A percentile compares a stretch with the other conserved stretches of the same genome.
Conservation (phyloP, 2,888 invertebrate species). For the Acrocera orbiculus region DNA sequence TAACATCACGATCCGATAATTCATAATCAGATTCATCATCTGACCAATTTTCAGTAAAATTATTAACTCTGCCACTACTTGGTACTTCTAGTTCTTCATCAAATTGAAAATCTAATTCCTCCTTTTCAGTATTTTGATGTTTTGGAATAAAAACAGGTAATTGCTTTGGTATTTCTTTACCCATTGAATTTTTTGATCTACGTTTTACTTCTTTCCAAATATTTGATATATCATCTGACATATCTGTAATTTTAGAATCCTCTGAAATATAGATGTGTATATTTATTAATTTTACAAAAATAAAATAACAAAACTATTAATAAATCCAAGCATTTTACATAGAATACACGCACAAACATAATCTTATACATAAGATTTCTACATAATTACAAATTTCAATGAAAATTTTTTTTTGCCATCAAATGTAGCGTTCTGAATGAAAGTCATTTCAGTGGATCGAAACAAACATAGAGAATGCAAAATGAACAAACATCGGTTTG, state of each 20-base stretch:
- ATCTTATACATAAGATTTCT: too few species aligned
- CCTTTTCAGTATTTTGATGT: slow-evolving; percentile 34
- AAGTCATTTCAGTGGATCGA: too few species aligned
- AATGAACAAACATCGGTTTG: too few species aligned
- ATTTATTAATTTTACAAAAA: too few species aligned
- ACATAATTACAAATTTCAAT: too few species aligned
- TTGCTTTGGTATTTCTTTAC: slow-evolving; percentile 8
- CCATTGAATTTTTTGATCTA: slow-evolving; percentile 35
- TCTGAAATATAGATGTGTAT: too few species aligned
- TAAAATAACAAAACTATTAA: too few species aligned
- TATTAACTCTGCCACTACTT: slow-evolving; percentile 57
- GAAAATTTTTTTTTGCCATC: too few species aligned
- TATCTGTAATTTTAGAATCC: slow-evolving; percentile 19
- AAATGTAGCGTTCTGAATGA: too few species aligned
- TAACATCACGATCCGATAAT: slow-evolving; percentile 81
- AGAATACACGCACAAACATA: too few species aligned
- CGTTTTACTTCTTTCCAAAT: slow-evolving; percentile 41
- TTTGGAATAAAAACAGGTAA: slow-evolving; percentile 19
- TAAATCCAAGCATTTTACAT: too few species aligned
- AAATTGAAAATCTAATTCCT: slow-evolving; percentile 91
- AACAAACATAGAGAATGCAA: too few species aligned
- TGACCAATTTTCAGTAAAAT: slow-evolving; percentile 55
- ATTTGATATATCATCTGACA: slow-evolving; percentile 15
- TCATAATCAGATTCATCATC: slow-evolving; percentile 76
- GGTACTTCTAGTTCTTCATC: slow-evolving; percentile 88